A percentile compares a stretch with the other conserved stretches of the same genome.
phyloP scores from a whole-genome alignment of 2,113 vertebrate species.

The Penelope pileata region DNA sequence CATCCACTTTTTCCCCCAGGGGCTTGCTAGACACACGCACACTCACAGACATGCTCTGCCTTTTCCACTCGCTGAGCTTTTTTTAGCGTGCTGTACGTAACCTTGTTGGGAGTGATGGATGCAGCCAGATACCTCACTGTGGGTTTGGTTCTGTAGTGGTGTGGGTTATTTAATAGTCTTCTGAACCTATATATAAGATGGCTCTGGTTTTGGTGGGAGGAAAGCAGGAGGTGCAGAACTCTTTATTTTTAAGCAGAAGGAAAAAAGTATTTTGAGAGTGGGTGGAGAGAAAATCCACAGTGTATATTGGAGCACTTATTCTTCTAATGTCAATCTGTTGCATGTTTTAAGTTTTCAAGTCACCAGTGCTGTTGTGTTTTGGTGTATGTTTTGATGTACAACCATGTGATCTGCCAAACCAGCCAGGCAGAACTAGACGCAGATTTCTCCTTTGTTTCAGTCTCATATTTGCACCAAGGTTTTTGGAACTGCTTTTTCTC shows the following conservation, averaged over 20 bases:
- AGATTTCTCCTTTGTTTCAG: background rate
- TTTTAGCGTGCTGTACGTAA: background rate
- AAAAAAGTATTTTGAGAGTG: background rate
- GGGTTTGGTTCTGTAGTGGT: background rate
- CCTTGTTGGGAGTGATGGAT: background rate
- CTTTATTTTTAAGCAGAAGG: background rate
- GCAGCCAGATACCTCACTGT: background rate
- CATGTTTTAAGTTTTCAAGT: background rate
- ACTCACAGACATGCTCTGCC: background rate
- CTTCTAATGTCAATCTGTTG: background rate
- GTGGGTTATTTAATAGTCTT: background rate
- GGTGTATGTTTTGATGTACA: background rate
- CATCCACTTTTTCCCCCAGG: background rate
- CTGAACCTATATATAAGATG: background rate
- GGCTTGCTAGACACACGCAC: background rate
- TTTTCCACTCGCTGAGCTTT: background rate
- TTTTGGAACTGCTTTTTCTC: background rate
- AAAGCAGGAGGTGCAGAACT: background rate
- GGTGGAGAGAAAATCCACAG: background rate
- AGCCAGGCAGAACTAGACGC: background rate
- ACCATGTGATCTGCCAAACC: background rate
- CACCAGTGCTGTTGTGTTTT: background rate
- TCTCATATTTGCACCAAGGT: background rate
- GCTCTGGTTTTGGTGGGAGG: background rate
- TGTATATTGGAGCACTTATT: background rate